Conservation (phyloP, 1,140 invertebrate genomes). For the Hylaeus volcanicus region DNA sequence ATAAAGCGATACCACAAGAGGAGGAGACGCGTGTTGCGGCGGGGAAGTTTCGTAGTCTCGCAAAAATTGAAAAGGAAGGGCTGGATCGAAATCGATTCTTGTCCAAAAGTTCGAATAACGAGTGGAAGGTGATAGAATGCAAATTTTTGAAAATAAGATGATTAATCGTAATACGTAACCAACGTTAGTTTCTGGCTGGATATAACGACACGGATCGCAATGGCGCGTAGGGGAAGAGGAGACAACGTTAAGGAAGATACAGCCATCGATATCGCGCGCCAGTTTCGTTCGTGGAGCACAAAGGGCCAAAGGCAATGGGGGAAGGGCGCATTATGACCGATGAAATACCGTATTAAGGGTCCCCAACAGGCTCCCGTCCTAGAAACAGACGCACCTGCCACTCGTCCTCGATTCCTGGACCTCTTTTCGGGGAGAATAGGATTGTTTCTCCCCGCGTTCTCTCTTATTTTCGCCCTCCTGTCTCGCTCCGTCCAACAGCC, state of each 20-base stretch:
- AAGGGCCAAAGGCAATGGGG: conserved; percentile 1
- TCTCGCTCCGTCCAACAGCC: neutral
- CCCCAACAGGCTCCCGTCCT: conserved; percentile 15
- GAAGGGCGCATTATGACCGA: conserved; percentile 60
- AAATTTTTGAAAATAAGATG: no score
- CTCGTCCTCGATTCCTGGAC: conserved; percentile 51
- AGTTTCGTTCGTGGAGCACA: conserved; percentile 34
- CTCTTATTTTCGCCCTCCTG: neutral
- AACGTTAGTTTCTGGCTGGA: no score
- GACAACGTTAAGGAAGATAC: neutral
- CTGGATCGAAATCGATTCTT: neutral
- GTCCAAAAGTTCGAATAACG: no score
- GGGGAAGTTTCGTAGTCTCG: conserved; percentile 25
- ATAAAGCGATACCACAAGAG: conserved; percentile 18
- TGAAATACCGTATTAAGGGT: conserved; percentile 64
- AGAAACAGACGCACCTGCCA: conserved; percentile 65
- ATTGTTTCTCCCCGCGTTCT: conserved; percentile 47
- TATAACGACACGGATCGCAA: neutral
- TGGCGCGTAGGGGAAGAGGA: neutral
- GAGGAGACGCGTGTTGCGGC: neutral
- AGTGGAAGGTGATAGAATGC: no score
- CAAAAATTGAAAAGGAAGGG: no score
- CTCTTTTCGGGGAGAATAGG: conserved; percentile 33
- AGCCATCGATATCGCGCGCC: conserved; percentile 31
- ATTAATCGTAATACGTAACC: no score